Base-by-base conservation (phyloP, 2,888 invertebrate species). In the Allolobophora icterica region DNA sequence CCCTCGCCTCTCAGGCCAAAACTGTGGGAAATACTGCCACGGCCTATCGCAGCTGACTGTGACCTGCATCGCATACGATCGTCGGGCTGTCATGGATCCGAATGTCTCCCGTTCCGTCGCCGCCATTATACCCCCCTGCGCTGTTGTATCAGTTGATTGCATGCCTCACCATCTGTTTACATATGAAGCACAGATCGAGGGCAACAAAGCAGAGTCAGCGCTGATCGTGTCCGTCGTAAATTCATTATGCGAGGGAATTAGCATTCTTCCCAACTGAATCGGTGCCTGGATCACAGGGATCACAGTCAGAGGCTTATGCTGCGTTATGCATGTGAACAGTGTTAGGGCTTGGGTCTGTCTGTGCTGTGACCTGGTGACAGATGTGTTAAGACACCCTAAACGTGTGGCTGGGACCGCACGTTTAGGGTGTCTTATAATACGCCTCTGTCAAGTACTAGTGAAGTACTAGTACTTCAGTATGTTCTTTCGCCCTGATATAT, bases 201-300 rank as follows among this genome's bases (percentile, higher is more conserved):
- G 17, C 30, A 8, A 17, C 24, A 24, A 4, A 71, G 30, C 71
- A 24, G 71, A n/a, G 17, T 71, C 71, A n/a, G 71, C 8, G 71
- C 71, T 71, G 30, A 71, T n/a, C 71, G 71, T 6, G 2, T 71
- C 71, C 5, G 71, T 71, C 71, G 71, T 71, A 71, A 71, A 71
- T 71, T 71, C 71, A 71, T 71, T 71, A n/a, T n/a, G 8, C 1
- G n/a, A n/a, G 1, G 15, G n/a, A n/a, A 71, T 71, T 71, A 71
- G 71, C 71, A 71, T 71, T 71, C 71, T 71, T 71, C 8, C 71
- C n/a, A 71, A 71, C 71, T 71, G 71, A 71, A 71, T 71, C 71
- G n/a, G 71, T 71, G 71, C 71, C 71, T 71, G 71, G 71, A 71
- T n/a, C 8, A n/a, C 17, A n/a, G 71, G n/a, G n/a, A n/a, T 45